These are phyloP conservation scores for Drosophila gaucha DNA, from an alignment of 2,888 invertebrate species.

Conservation along the genomic window DNA sequence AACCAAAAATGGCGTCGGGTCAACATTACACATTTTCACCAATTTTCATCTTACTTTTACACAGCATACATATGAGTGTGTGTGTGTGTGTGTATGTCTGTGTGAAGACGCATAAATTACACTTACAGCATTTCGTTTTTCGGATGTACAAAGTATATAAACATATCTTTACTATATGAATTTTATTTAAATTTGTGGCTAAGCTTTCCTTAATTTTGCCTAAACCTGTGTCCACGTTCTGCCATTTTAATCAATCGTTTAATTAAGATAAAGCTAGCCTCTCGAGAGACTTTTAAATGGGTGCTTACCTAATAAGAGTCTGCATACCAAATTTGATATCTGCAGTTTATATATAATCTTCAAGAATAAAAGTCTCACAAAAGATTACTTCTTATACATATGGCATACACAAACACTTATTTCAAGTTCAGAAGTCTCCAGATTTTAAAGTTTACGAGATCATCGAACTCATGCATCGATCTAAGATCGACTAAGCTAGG, in stretches of 20 bases:
- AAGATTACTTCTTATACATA: too few species aligned
- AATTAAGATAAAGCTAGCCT: too few species aligned
- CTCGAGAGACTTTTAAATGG: too few species aligned
- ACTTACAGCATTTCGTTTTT: conserved; percentile 60
- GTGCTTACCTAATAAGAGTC: too few species aligned
- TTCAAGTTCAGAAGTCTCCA: too few species aligned
- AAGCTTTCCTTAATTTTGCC: conserved; percentile 63
- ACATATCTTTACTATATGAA: conserved; percentile 6
- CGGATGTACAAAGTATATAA: conserved; percentile 35
- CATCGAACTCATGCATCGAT: too few species aligned
- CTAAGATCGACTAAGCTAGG: too few species aligned
- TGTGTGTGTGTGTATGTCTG: conserved; percentile 25
- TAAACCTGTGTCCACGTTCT: background rate
- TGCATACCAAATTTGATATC: too few species aligned
- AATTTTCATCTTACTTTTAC: conserved; percentile 26
- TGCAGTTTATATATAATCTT: too few species aligned
- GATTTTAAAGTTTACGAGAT: too few species aligned
- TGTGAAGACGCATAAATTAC: conserved; percentile 74
- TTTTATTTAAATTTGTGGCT: conserved; percentile 31
- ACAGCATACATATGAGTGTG: conserved; percentile 17
- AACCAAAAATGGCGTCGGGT: conserved; percentile 61
- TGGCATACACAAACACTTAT: too few species aligned
- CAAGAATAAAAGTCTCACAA: too few species aligned
- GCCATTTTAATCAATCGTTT: background rate
- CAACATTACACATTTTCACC: conserved; percentile 74